Evolutionary conservation across 53 echinoderm and acorn worm species (phyloP), one percentile per base, ranked within the genome.

Genomic region (Echinarachnius parma): DNA sequence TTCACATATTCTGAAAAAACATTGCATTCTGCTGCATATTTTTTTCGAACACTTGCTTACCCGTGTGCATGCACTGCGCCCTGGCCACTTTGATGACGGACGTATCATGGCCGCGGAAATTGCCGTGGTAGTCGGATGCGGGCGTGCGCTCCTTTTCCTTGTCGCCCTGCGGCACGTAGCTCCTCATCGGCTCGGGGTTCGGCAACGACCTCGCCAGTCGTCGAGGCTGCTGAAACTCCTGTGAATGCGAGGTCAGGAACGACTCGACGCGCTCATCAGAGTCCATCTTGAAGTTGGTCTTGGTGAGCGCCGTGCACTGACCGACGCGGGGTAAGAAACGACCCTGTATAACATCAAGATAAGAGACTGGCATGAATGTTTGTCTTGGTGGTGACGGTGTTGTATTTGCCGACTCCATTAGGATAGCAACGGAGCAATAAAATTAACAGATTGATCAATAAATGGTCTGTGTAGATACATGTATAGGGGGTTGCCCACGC

Each of bases 281-380:
- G 64, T 91, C 88, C 98, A 98, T 98, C 76, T 86, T 98, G 75
- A 91, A 91, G 83, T 98, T 98, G 16, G 91, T 96, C 71, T 84
- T 91, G 9, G 86, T 91, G 39, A 91, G 81, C 28, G 91, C 83
- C 25, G 57, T 77, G 37, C 98, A 98, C 66, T 83, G 87, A 9
- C 80, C 65, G 37, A 98, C 91, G 46, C 77, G 79, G 4, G 91
- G 83, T 16, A 88, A 61, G 28, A 46, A 50, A 33, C 71, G 82
- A 9, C 88, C 88, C 49, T 85, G 61, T 25, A 14, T 9, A n/a
- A 42, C 22, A 34, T 34, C 28, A 7, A 60, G 23, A 55, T 52
- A 5, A 9, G n/a, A n/a, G n/a, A n/a, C n/a, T n/a, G n/a, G n/a
- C n/a, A n/a, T n/a, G n/a, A n/a, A n/a, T n/a, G n/a, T n/a, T n/a